Conservation (phyloP, 2,113 vertebrate species). For the Charadrius vociferus region DNA sequence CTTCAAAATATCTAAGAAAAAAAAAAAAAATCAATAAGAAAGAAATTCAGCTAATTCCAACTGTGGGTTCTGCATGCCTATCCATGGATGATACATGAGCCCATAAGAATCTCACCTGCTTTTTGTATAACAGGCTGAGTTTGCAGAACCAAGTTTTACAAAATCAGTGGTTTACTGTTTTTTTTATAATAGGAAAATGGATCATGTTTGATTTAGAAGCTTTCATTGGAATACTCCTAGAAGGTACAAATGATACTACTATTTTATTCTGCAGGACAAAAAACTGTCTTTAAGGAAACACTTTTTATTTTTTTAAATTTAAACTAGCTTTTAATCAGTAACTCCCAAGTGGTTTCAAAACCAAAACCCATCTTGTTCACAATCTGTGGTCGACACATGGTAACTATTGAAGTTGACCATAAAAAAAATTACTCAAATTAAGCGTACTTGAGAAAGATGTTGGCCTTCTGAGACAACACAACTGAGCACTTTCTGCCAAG, state of each 20-base stretch:
- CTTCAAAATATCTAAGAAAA: background rate
- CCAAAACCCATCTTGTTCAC: background rate
- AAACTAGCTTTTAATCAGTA: background rate
- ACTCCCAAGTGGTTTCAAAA: background rate
- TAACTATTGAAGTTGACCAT: background rate
- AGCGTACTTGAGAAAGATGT: background rate
- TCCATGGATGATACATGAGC: accelerated
- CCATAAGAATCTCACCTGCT: background rate
- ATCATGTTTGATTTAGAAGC: background rate
- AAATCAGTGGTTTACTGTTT: background rate
- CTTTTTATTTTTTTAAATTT: background rate
- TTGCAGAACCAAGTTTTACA: background rate
- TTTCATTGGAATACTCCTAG: background rate
- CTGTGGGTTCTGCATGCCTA: background rate
- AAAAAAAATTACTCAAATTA: background rate
- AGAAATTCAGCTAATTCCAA: background rate
- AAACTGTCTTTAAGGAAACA: background rate
- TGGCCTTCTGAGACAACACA: background rate
- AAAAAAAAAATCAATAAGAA: background rate
- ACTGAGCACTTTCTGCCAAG: background rate
- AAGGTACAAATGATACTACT: background rate
- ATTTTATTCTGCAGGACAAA: background rate
- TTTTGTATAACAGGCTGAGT: background rate
- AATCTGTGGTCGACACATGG: background rate
- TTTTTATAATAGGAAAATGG: background rate